These are phyloP conservation scores for Berghia stephanieae DNA, from an alignment of 1,140 invertebrate species.

Conservation along the genomic window DNA sequence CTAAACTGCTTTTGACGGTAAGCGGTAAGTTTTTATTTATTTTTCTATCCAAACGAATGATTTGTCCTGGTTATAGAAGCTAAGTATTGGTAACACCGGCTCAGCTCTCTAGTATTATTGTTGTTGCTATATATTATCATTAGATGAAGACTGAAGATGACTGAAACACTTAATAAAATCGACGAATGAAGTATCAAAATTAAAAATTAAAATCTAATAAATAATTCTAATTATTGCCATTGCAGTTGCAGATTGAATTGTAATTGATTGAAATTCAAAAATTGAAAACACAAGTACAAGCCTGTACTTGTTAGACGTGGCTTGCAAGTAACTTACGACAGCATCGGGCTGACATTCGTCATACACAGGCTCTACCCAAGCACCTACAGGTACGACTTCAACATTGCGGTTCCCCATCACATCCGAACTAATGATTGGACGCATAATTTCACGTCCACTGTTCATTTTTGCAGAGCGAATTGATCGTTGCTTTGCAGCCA, in stretches of 20 bases:
- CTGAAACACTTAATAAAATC: not conserved
- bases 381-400: constrained; percentile 60
- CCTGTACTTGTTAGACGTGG: too few relatives aligned
- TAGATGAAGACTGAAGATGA: not conserved
- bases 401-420: constrained; percentile 62
- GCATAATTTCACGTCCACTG: constrained; percentile 42
- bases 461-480: not conserved
- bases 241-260: too few relatives aligned
- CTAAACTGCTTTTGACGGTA: too few relatives aligned
- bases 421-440: constrained; percentile 56
- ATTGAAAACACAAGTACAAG: too few relatives aligned
- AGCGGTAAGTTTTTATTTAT: too few relatives aligned
- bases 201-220: not conserved
- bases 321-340: constrained; percentile 39
- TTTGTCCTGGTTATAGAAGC: too few relatives aligned
- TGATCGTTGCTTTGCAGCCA: constrained; percentile 26
- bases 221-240: too few relatives aligned
- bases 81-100: too few relatives aligned
- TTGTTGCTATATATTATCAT: not conserved
- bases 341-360: constrained; percentile 29
- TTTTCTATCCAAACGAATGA: too few relatives aligned
- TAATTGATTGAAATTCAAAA: too few relatives aligned
- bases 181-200: not conserved
- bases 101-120: not conserved
- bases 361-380: constrained; percentile 58